These are phyloP conservation scores for Hipparchia sbordonii DNA, from an alignment of 2,888 invertebrate species.

Conservation along the genomic window DNA sequence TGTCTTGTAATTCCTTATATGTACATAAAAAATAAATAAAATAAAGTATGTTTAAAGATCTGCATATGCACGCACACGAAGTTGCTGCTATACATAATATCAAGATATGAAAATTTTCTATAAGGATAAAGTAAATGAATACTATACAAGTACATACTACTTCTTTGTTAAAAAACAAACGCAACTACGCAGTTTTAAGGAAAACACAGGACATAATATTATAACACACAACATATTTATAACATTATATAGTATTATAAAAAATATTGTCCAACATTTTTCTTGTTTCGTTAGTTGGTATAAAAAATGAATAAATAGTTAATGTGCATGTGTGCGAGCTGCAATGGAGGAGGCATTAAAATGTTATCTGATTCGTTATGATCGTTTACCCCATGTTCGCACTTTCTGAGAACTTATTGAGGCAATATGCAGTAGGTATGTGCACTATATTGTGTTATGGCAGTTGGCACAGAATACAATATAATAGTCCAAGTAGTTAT, in stretches of 20 bases:
- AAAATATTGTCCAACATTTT: neutral
- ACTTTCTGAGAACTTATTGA: constrained; percentile 31
- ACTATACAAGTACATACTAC: neutral
- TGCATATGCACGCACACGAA: neutral
- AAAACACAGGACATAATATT: constrained; percentile 31
- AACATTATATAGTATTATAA: neutral
- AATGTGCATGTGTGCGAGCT: constrained; percentile 30
- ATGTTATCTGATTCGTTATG: constrained; percentile 32
- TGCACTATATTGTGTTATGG: no score
- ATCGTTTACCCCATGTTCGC: constrained; percentile 29
- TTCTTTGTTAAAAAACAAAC: constrained; percentile 26
- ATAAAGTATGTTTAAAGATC: no score
- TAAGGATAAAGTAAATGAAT: neutral
- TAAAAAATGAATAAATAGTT: no score
- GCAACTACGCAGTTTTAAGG: constrained; percentile 37
- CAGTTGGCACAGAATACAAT: no score
- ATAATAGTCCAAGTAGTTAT: no score
- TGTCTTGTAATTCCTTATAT: no score
- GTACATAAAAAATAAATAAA: no score
- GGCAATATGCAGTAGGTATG: constrained; percentile 12
- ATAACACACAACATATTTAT: neutral
- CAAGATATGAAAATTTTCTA: neutral
- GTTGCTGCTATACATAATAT: no score
- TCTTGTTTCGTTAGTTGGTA: no score
- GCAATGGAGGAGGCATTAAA: constrained; percentile 36